A percentile compares a stretch with the other conserved stretches of the same genome.
phyloP scores from a whole-genome alignment of 2,888 invertebrate genomes.

The Microplitis deprimator region DNA sequence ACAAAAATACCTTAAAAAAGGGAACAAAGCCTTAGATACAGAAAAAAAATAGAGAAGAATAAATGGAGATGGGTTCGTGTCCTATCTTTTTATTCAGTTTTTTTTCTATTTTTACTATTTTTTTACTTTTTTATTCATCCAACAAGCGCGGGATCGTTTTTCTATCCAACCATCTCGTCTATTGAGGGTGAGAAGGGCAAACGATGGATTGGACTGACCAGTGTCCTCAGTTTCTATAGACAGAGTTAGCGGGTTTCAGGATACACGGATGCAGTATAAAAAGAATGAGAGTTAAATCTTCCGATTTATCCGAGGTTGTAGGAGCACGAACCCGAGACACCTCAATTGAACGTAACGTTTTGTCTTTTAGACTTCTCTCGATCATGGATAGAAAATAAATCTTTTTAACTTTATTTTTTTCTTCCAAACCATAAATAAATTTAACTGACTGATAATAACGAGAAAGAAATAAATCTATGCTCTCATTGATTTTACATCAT shows the following conservation, averaged over 20 bases:
- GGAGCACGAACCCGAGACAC: slow-evolving; percentile 21
- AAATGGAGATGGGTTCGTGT: slow-evolving; percentile 28
- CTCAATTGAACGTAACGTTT: slow-evolving; percentile 19
- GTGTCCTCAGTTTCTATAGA: slow-evolving; percentile 15
- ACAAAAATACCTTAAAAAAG: slow-evolving; percentile 20
- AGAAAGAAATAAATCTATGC: slow-evolving; percentile 21
- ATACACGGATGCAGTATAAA: slow-evolving; percentile 11
- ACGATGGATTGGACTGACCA: slow-evolving; percentile 30
- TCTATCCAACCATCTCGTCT: not conserved
- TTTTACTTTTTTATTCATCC: slow-evolving; percentile 7
- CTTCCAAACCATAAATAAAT: not conserved
- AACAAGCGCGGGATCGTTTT: slow-evolving; percentile 17
- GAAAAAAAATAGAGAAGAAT: slow-evolving; percentile 7
- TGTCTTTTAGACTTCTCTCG: not conserved
- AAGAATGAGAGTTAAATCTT: slow-evolving; percentile 25
- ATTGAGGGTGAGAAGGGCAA: slow-evolving; percentile 32
- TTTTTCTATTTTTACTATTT: slow-evolving; percentile 15
- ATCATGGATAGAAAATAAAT: not conserved
- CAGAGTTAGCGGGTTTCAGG: slow-evolving; percentile 16
- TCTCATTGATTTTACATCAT: slow-evolving; percentile 5
- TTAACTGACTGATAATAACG: slow-evolving; percentile 16
- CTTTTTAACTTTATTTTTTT: not conserved
- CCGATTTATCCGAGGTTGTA: slow-evolving; percentile 27
- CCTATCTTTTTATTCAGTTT: slow-evolving; percentile 23
- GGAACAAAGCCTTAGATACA: slow-evolving; percentile 20